Evolutionary conservation across 2,113 vertebrate species (phyloP).

Genomic region (Micronycteris hirsuta): DNA sequence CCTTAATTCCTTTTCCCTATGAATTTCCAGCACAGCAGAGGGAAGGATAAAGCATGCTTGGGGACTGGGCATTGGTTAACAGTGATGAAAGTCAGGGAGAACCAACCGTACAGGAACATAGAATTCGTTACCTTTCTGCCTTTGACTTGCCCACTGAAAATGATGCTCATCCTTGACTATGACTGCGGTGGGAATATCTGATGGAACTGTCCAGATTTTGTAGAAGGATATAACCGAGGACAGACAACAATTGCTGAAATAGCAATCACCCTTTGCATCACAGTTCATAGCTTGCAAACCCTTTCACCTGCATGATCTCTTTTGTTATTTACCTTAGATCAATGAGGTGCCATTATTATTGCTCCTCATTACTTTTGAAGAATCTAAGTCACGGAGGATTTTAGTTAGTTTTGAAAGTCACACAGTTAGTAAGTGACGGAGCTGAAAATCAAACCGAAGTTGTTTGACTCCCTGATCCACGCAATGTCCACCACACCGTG

Average conservation of each 20-base stretch:
- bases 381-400: background rate
- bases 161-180: background rate
- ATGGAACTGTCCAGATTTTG: background rate
- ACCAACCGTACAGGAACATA: background rate
- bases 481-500: background rate
- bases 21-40: background rate
- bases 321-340: background rate
- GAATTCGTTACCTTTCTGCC: background rate
- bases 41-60: background rate
- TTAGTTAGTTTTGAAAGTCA: slow-evolving; percentile 1
- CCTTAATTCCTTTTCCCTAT: background rate
- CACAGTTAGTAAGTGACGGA: background rate
- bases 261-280: background rate
- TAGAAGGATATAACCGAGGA: background rate
- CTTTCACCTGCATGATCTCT: background rate
- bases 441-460: background rate
- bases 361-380: background rate
- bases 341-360: background rate
- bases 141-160: background rate
- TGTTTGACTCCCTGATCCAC: background rate
- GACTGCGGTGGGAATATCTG: background rate
- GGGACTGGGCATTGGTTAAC: background rate
- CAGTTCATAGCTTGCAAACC: background rate
- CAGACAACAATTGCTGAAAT: background rate
- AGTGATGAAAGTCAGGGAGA: background rate